Conservation (phyloP, 1,140 invertebrate genomes). For the Anoplolepis gracilipes region DNA sequence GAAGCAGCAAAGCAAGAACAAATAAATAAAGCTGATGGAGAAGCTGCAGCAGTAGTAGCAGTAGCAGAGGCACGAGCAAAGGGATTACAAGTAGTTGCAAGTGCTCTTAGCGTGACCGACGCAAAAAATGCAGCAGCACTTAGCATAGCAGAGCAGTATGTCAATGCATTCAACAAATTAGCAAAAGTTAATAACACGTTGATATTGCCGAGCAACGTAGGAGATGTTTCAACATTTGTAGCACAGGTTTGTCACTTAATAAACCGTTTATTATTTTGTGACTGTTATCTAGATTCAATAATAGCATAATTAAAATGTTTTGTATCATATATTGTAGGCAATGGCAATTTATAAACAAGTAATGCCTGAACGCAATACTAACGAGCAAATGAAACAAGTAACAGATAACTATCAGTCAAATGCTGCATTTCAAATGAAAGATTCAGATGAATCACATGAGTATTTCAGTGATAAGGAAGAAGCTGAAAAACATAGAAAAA, state of each 20-base stretch:
- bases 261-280: slow-evolving; percentile 5
- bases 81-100: slow-evolving; percentile 91
- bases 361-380: slow-evolving; percentile 74
- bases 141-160: slow-evolving; percentile 98
- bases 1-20: slow-evolving; percentile 95
- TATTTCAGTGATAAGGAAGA: slow-evolving; percentile 88
- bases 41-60: slow-evolving; percentile 94
- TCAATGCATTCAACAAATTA: slow-evolving; percentile 96
- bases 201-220: slow-evolving; percentile 96
- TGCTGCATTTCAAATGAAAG: not conserved
- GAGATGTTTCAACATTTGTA: slow-evolving; percentile 94
- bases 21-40: slow-evolving; percentile 94
- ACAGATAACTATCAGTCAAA: not conserved
- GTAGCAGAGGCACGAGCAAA: slow-evolving; percentile 94
- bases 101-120: slow-evolving; percentile 88
- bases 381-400: slow-evolving; percentile 37
- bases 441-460: slow-evolving; percentile 79
- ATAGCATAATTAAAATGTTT: slow-evolving; percentile 40
- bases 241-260: slow-evolving; percentile 88
- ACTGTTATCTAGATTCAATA: slow-evolving; percentile 9
- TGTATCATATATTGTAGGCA: slow-evolving; percentile 85
- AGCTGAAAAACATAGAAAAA: slow-evolving; percentile 76
- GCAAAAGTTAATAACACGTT: slow-evolving; percentile 98
- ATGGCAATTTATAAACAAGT: slow-evolving; percentile 90
- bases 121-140: slow-evolving; percentile 96